A percentile compares a stretch with the other conserved stretches of the same genome.
Conservation (phyloP, 2,797 vertebrate species). For the Garrulus glandarius region DNA sequence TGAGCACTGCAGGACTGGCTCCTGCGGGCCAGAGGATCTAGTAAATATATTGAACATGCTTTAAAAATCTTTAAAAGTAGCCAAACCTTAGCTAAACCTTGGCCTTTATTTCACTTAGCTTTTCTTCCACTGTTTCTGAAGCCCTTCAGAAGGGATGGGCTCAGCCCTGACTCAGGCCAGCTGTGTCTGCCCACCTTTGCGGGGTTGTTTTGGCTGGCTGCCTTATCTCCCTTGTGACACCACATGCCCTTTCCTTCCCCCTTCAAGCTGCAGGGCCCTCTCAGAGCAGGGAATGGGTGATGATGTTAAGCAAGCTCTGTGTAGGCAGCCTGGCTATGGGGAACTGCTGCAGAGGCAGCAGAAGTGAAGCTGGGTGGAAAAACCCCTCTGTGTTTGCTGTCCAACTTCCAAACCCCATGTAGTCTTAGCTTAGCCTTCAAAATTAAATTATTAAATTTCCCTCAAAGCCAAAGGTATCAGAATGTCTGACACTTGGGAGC, state of each 20-base stretch:
- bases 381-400: not conserved
- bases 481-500: not conserved
- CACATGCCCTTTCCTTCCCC: not conserved
- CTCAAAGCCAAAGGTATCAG: not conserved
- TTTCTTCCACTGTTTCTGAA: not conserved
- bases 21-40: not conserved
- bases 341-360: slow-evolving; percentile 49
- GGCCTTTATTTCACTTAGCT: not conserved
- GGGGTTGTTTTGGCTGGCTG: not conserved
- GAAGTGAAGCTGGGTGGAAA: slow-evolving; percentile 63
- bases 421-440: not conserved
- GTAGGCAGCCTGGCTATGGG: not conserved
- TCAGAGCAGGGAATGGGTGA: not conserved
- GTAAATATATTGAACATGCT: accelerated
- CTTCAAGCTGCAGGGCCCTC: not conserved
- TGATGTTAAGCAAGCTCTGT: not conserved
- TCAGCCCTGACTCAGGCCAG: not conserved
- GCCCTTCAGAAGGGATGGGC: not conserved
- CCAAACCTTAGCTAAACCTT: not conserved
- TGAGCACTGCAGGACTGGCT: not conserved
- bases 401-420: not conserved
- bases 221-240: not conserved
- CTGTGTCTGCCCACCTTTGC: not conserved
- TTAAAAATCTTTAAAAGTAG: not conserved
- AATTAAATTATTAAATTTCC: not conserved